Base-by-base conservation (phyloP, 2,888 invertebrate species). In the Apamea sordens region DNA sequence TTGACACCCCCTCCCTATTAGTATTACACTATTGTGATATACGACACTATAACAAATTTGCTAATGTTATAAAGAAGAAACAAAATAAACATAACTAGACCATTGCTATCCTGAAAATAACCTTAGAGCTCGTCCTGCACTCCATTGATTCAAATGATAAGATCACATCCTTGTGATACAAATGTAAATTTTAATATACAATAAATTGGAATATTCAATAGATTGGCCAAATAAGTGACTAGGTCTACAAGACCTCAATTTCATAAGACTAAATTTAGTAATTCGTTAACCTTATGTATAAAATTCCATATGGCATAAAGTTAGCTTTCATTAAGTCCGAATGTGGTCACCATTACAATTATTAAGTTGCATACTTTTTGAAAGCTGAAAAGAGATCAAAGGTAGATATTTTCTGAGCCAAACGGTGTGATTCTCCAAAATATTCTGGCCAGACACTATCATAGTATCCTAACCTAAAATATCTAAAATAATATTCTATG, bases 361-460 rank as follows among this genome's bases (percentile, higher is more conserved):
- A 96, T 96, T 96, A 96, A 96, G 96, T 96, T 96, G 96, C 95
- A 94, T 93, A 96, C 96, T 96, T 96, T 94, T 93, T 96, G 96
- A 96, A 97, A 96, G 96, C 97, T 95, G 96, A 95, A 95, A 95
- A 97, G 97, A 97, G 97, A 97, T 97, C 97, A 97, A 96, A 96
- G 94, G 94, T 94, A 95, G 96, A 96, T 96, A 96, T 96, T 95
- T 95, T 96, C 97, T 97, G 97, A 96, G 95, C 97, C 97, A 96
- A 96, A 96, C 95, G 97, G 96, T 97, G 97, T 96, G 95, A 96
- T 96, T 95, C 97, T 96, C 96, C 97, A 94, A 96, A 96, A 95
- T 95, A 96, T 96, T 96, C 95, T 96, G 97, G 97, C 96, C 97
- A 96, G 97, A 97, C 97, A 97, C 97, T 96, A 96, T 95, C 96